Percentiles rank a stretch among this genome's conserved stretches.
These are phyloP conservation scores for Lepus europaeus DNA, from an alignment of 2,113 vertebrate genomes.

Conservation along the genomic window DNA sequence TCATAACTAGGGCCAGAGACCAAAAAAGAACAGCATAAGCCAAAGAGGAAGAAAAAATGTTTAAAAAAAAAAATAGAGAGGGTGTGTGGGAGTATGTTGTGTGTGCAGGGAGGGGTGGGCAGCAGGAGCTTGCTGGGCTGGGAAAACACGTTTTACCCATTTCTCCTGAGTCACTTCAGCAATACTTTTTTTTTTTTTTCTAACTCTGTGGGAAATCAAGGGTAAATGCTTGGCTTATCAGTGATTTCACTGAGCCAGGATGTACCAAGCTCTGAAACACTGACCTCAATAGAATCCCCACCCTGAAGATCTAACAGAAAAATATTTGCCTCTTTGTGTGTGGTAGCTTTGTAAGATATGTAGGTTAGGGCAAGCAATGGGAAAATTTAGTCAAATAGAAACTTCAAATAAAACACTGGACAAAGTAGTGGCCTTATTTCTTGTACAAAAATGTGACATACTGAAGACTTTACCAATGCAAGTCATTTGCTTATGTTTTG, in stretches of 20 bases:
- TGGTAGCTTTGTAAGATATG: slow-evolving; percentile 62
- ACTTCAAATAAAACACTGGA: slow-evolving; percentile 44
- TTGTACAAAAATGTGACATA: not conserved
- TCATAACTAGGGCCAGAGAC: slow-evolving; percentile 85
- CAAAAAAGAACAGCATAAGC: slow-evolving; percentile 84
- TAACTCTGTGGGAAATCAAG: slow-evolving; percentile 80
- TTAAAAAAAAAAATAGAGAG: slow-evolving; percentile 49
- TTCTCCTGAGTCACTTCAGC: slow-evolving; percentile 74
- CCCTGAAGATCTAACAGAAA: slow-evolving; percentile 71
- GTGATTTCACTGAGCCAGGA: slow-evolving; percentile 75
- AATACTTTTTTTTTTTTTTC: slow-evolving; percentile 29
- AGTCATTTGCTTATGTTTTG: slow-evolving; percentile 52
- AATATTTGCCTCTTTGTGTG: slow-evolving; percentile 60
- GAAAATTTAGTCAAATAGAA: slow-evolving; percentile 16
- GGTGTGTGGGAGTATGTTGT: slow-evolving; percentile 69
- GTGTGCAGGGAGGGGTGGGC: not conserved
- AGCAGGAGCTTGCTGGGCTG: slow-evolving; percentile 60
- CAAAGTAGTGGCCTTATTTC: slow-evolving; percentile 6
- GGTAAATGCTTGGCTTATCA: slow-evolving; percentile 78
- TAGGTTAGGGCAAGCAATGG: not conserved
- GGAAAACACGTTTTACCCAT: slow-evolving; percentile 75
- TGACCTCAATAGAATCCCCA: slow-evolving; percentile 74
- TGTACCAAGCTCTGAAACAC: slow-evolving; percentile 74
- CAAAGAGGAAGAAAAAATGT: slow-evolving; percentile 69
- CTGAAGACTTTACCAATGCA: slow-evolving; percentile 28